These are phyloP conservation scores for Pterophyllum scalare DNA, from an alignment of 2,113 vertebrate species.

Conservation along the genomic window DNA sequence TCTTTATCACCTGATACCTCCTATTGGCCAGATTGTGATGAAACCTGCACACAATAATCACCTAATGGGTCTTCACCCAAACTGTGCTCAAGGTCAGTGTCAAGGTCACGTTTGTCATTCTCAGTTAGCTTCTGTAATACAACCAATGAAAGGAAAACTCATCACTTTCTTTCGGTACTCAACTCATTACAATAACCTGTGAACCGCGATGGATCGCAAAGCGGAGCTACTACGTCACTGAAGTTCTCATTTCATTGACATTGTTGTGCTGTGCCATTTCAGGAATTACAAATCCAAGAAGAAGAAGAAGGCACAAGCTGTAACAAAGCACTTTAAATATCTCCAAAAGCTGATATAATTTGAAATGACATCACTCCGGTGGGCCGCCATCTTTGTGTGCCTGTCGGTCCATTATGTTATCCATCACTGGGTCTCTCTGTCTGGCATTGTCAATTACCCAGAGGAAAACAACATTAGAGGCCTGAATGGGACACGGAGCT, in stretches of 20 bases:
- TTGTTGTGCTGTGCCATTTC: neutral
- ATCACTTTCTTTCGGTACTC: too few species aligned
- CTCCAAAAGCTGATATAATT: constrained; percentile 47
- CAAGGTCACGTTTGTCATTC: neutral
- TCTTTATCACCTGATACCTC: neutral
- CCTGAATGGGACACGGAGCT: constrained; percentile 75
- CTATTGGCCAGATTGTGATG: neutral
- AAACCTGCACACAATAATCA: neutral
- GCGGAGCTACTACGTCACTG: neutral
- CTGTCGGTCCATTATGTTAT: constrained; percentile 67
- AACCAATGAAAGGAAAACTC: too few species aligned
- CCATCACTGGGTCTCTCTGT: constrained; percentile 65
- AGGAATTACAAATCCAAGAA: neutral
- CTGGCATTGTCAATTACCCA: constrained; percentile 74
- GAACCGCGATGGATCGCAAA: too few species aligned
- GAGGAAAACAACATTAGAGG: constrained; percentile 77
- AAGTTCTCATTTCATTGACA: neutral
- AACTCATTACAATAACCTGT: too few species aligned
- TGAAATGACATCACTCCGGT: constrained; percentile 62
- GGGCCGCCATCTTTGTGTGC: constrained; percentile 54
- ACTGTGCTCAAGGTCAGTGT: neutral
- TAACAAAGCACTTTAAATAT: constrained; percentile 19
- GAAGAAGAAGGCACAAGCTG: neutral
- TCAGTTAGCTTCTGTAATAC: too few species aligned
- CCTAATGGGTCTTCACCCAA: neutral